These are phyloP conservation scores for Caerostris extrusa DNA, from an alignment of 1,140 invertebrate species.

Conservation along the genomic window DNA sequence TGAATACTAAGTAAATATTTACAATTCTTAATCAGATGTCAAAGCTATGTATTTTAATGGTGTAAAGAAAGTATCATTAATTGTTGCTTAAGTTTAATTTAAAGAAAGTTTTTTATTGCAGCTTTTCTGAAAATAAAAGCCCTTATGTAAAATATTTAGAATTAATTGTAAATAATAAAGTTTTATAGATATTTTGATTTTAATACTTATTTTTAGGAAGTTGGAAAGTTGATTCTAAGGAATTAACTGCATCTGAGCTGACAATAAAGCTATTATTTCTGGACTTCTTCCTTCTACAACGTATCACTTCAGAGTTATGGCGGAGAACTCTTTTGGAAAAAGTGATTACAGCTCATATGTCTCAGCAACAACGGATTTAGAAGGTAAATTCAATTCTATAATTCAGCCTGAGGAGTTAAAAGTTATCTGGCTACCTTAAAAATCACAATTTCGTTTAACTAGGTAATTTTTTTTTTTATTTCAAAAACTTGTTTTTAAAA, in stretches of 20 bases:
- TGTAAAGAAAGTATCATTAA: too few species aligned
- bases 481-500: too few species aligned
- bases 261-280: slow-evolving; percentile 77
- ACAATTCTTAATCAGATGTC: too few species aligned
- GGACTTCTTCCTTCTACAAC: slow-evolving; percentile 91
- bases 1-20: too few species aligned
- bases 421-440: not conserved
- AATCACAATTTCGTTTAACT: not conserved
- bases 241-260: slow-evolving; percentile 63
- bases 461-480: not conserved
- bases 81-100: too few species aligned
- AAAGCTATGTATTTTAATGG: too few species aligned
- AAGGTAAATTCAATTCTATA: slow-evolving; percentile 83
- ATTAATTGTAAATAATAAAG: not conserved
- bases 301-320: slow-evolving; percentile 95
- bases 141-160: not conserved
- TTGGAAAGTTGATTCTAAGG: slow-evolving; percentile 73
- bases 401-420: too few species aligned
- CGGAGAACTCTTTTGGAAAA: slow-evolving; percentile 95
- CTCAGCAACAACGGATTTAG: slow-evolving; percentile 96
- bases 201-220: not conserved
- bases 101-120: too few species aligned
- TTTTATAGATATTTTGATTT: not conserved
- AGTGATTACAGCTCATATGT: slow-evolving; percentile 95
- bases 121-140: too few species aligned